Evolutionary conservation across 2,888 invertebrate species (phyloP).

Genomic region (Sisyra nigra): DNA sequence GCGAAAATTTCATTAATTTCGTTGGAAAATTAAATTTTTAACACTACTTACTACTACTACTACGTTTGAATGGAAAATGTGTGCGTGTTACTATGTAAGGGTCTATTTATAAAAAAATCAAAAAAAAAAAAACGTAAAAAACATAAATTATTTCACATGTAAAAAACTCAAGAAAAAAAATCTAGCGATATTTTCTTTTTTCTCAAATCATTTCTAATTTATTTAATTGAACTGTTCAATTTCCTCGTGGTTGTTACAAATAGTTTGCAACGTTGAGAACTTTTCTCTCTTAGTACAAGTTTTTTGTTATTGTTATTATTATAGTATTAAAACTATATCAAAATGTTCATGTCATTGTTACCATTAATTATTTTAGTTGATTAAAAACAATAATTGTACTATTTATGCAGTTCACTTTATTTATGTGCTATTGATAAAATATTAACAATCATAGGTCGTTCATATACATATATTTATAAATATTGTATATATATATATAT

Average conservation of each 20-base stretch:
- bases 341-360: background rate
- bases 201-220: background rate
- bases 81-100: background rate
- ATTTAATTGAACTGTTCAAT: background rate
- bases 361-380: background rate
- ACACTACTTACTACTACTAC: background rate
- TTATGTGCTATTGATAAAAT: no score
- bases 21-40: background rate
- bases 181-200: background rate
- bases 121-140: background rate
- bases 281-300: background rate
- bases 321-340: background rate
- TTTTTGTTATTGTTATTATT: background rate
- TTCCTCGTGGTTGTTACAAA: background rate
- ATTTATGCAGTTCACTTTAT: no score
- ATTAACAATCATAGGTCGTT: no score
- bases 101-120: background rate
- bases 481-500: no score
- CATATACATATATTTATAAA: no score
- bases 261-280: background rate
- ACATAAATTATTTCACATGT: background rate
- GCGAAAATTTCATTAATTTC: constrained; percentile 1
- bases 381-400: no score
- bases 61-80: background rate
- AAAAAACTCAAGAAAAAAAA: background rate